Evolutionary conservation across 2,113 vertebrate species (phyloP).

Genomic region (Otocyon megalotis): DNA sequence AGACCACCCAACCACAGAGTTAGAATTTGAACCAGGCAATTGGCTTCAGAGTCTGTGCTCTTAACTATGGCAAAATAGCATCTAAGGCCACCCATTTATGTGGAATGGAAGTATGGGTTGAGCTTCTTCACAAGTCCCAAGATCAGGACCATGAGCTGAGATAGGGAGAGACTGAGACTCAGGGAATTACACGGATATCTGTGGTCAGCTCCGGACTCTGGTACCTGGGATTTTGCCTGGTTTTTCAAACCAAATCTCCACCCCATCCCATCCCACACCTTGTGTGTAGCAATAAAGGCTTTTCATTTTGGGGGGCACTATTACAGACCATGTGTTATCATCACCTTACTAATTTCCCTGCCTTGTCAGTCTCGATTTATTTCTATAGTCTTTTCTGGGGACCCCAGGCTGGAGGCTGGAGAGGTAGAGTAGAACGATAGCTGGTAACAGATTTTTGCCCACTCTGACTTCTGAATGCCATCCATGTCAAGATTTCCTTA

Average conservation of each 20-base stretch:
- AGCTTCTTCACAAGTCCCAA: background rate
- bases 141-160: background rate
- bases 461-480: background rate
- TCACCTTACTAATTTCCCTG: background rate
- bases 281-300: background rate
- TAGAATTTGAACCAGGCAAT: background rate
- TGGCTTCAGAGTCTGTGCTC: background rate
- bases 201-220: background rate
- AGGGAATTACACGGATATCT: background rate
- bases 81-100: background rate
- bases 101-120: too few species aligned
- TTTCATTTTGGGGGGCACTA: background rate
- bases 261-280: background rate
- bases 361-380: background rate
- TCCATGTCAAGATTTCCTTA: background rate
- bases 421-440: background rate
- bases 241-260: background rate
- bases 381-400: background rate
- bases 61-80: background rate
- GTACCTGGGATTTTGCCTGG: background rate
- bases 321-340: background rate
- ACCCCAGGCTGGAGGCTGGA: background rate
- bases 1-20: background rate
- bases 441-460: background rate
- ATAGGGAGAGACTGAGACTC: background rate